Base-by-base conservation (phyloP, 2,797 vertebrate species). In the Myotis planiceps region DNA sequence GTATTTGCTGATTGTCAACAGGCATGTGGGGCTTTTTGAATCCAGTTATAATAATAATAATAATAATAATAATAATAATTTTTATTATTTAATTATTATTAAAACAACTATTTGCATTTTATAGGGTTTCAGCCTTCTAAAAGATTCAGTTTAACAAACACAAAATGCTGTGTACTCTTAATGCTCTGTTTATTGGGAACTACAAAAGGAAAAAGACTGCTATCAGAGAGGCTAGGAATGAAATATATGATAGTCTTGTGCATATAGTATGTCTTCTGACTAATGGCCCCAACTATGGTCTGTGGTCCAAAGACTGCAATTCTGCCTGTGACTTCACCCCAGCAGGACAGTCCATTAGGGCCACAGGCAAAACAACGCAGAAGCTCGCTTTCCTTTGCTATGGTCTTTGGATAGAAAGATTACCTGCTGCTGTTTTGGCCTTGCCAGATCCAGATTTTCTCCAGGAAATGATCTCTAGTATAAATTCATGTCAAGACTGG, bases 131-230 rank as follows among this genome's bases (percentile, higher is more conserved):
- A 81, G 3, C 39, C n/a, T 74, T 96, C 42, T 78, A 78, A 91
- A 79, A 93, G 39, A 58, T 80, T 94, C 58, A 32, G 9, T 80
- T 66, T 96, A 92, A 68, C 45, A 95, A 60, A 51, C n/a, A 65
- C 42, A 53, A 85, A 78, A 58, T 75, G 10, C 63, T 75, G 5
- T 45, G 5, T 92, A 49, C 51, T 92, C 29, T 93, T 55, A 80
- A n/a, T 88, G n/a, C 19, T 69, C 2, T 94, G n/a, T 45, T 81
- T 34, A 37, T 27, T 10, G 9, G 42, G 29, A 86, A 29, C 47
- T 45, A 37, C 34, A 47, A 53, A 82, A 45, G 55, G 21, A 37
- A 75, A 63, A 82, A 86, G 29, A 55, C 32, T 34, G 65, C 42
- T 83, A 23, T n/a, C 85, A 9, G 49, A 32, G 9, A 80, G 29